Evolutionary conservation across 2,113 vertebrate species (phyloP), one percentile per base, ranked within the genome.

Genomic region (Oreochromis tanganicae): DNA sequence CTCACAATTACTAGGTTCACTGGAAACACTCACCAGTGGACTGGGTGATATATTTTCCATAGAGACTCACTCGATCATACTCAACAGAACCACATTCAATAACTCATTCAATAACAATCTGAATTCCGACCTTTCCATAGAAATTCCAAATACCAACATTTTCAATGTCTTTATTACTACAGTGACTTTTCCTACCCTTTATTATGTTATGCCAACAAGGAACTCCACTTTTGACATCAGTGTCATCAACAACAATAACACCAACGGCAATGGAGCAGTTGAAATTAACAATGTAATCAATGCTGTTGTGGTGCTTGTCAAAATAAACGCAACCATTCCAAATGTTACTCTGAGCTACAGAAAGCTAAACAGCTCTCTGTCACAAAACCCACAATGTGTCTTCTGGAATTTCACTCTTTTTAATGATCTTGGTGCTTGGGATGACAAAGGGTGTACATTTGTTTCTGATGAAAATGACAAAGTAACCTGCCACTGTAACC

Each of bases 401-500:
- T 97, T 96, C 57, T 98, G 97, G 97, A 97, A 97, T 88, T 96
- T 94, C 4, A 5, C 2, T 1, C 88, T 95, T 10, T 94, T 96
- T 46, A 81, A 90, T 32, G 4, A 66, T 0, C 36, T 48, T 0
- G 92, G 91, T 0, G 89, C 61, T 2, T 98, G 98, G 98, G 97
- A 97, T 9, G 29, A 91, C 1, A 5, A 80, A 1, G 94, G 91
- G 0, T 98, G 98, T 81, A 21, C 9, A 0, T 81, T 92, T 1
- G 12, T 81, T 0, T 95, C 95, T 1, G 63, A 21, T 2, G 5
- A 0, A 16, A 59, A 68, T 13, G 16, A 89, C n/a, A 66, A 1
- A 0, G 94, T 96, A 17, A 94, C 86, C 13, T 99, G 98, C n/a
- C 29, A 2, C n/a, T 98, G 98, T 79, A 88, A 82, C 38, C 96